These are phyloP conservation scores for Pteromalus puparum DNA, from an alignment of 1,140 invertebrate genomes.

Conservation along the genomic window DNA sequence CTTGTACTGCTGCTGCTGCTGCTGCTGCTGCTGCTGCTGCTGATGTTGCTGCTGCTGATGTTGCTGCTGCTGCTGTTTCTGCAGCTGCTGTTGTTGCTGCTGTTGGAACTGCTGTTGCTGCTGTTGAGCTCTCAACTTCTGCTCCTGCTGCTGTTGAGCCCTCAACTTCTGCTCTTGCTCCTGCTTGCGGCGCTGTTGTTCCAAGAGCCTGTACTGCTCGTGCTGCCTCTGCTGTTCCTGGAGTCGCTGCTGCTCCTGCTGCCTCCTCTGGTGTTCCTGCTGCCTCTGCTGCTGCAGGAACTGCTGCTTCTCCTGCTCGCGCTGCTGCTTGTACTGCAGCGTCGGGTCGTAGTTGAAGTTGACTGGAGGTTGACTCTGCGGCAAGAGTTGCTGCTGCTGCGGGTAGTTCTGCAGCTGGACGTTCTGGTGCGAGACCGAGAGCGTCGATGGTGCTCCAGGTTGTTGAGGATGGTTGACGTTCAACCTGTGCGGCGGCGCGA, in stretches of 20 bases:
- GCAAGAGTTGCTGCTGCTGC: conserved; percentile 42
- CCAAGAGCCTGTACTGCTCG: conserved; percentile 66
- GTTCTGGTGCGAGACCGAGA: conserved; percentile 63
- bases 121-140: no score
- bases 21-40: no score
- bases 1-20: conserved; percentile 63
- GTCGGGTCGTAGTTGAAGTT: conserved; percentile 49
- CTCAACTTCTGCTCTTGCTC: conserved; percentile 65
- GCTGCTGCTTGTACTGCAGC: conserved; percentile 56
- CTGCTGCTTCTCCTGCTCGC: conserved; percentile 59
- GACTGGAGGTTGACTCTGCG: conserved; percentile 40
- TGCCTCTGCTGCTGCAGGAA: conserved; percentile 68
- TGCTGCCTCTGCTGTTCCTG: conserved; percentile 66
- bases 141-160: conserved; percentile 57
- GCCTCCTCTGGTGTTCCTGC: conserved; percentile 55
- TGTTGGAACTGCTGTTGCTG: conserved; percentile 68
- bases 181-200: conserved; percentile 65
- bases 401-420: conserved; percentile 63
- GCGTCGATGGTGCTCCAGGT: conserved; percentile 59
- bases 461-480: conserved; percentile 65
- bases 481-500: conserved; percentile 60
- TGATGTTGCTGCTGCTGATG: conserved; percentile 62
- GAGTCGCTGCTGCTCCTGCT: conserved; percentile 62
- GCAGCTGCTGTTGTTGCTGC: conserved; percentile 64
- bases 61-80: conserved; percentile 59